Conservation (phyloP, 1,140 invertebrate species). For the Trichonephila inaurata region DNA sequence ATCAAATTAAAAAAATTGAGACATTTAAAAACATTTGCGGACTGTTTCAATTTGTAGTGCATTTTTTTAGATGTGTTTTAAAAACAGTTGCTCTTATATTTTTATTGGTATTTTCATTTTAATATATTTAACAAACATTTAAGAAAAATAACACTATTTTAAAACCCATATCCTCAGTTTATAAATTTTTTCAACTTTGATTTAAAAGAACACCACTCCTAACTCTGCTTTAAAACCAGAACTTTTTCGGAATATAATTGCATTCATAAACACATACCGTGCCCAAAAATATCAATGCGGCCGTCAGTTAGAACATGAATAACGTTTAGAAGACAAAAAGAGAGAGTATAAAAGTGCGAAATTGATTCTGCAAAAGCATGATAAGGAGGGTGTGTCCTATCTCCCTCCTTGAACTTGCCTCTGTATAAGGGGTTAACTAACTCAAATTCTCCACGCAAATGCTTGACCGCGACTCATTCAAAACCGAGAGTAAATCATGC, state of each 20-base stretch:
- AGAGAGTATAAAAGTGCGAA: not conserved
- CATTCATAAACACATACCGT: not conserved
- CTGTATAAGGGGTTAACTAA: not conserved
- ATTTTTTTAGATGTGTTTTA: too few species aligned
- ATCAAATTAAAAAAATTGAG: too few species aligned
- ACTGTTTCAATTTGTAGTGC: too few species aligned
- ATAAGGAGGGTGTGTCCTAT: conserved; percentile 28
- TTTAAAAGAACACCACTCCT: not conserved
- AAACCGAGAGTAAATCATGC: not conserved
- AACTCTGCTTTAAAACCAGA: not conserved
- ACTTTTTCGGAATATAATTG: not conserved
- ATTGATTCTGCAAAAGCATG: not conserved
- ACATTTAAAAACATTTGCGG: too few species aligned
- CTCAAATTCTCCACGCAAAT: conserved; percentile 19
- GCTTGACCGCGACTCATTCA: not conserved
- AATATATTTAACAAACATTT: too few species aligned
- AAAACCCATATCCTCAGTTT: too few species aligned
- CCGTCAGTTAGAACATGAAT: too few species aligned
- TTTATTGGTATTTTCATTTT: too few species aligned
- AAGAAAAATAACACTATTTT: too few species aligned
- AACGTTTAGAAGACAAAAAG: not conserved
- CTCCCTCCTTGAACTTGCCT: not conserved
- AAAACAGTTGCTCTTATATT: too few species aligned
- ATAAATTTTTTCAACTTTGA: not conserved
- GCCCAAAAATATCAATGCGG: not conserved